These are phyloP conservation scores for Buceros bicornis DNA, from an alignment of 2,797 vertebrate genomes.

Conservation along the genomic window DNA sequence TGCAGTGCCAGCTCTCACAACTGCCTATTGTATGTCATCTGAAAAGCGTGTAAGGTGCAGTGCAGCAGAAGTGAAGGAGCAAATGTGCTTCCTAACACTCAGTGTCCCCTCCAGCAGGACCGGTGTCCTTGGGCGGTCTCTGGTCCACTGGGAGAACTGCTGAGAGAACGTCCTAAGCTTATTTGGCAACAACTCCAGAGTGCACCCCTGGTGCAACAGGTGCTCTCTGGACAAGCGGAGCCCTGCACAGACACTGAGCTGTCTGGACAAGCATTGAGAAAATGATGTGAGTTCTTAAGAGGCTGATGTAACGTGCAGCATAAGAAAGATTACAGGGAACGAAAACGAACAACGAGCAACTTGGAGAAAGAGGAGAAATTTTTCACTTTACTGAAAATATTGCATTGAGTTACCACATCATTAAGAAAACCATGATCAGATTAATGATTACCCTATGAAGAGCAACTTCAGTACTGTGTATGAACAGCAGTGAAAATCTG, in stretches of 20 bases:
- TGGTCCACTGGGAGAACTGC: neutral
- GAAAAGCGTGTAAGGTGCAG: neutral
- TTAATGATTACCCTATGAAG: neutral
- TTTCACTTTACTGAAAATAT: neutral
- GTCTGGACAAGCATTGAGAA: neutral
- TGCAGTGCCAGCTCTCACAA: neutral
- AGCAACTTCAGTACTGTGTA: neutral
- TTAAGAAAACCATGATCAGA: conserved; percentile 12
- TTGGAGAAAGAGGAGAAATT: neutral
- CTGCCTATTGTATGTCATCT: neutral
- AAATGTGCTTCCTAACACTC: neutral
- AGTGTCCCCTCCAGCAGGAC: neutral
- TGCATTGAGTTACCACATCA: neutral
- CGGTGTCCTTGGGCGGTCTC: neutral
- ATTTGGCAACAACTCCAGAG: neutral
- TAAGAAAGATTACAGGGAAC: neutral
- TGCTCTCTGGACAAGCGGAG: neutral
- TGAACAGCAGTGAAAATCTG: neutral
- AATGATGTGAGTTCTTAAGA: neutral
- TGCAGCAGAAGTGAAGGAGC: neutral
- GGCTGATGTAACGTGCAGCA: neutral
- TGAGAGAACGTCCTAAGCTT: neutral
- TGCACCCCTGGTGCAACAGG: neutral
- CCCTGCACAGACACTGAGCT: fast-evolving
- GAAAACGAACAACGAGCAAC: neutral